Evolutionary conservation across 92 coral and sea anemone genomes (phyloP).

Genomic region (Phenganax stokvisi): DNA sequence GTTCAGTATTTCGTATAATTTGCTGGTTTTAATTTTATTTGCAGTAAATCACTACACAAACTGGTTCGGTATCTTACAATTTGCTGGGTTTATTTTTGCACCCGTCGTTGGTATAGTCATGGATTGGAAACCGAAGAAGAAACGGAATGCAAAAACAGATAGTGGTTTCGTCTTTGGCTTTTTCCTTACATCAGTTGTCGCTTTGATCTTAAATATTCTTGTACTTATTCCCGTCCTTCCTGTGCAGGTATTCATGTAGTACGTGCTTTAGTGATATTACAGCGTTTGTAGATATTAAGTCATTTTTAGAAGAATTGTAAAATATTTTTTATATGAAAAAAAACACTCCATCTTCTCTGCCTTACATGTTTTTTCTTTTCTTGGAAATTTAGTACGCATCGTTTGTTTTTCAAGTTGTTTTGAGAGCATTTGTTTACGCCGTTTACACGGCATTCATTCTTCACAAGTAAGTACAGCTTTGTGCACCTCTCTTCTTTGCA

Average conservation of each 20-base stretch:
- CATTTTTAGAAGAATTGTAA: too few species aligned
- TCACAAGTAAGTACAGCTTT: conserved; percentile 32
- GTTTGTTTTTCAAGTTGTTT: conserved; percentile 32
- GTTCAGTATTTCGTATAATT: too few species aligned
- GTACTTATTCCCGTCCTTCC: conserved; percentile 16
- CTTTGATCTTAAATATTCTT: conserved; percentile 21
- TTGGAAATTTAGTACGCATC: conserved; percentile 13
- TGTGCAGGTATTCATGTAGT: conserved; percentile 13
- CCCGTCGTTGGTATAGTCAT: conserved; percentile 35
- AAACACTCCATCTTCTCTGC: neutral
- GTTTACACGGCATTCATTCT: conserved; percentile 27
- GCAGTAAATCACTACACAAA: conserved; percentile 34
- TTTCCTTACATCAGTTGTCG: conserved; percentile 15
- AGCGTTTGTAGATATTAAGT: too few species aligned
- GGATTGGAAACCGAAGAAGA: conserved; percentile 36
- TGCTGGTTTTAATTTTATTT: neutral
- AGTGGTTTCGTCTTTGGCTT: conserved; percentile 32
- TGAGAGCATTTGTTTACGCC: conserved; percentile 23
- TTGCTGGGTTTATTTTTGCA: conserved; percentile 29
- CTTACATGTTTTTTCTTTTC: neutral
- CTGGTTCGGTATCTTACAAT: conserved; percentile 35
- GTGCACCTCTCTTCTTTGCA: neutral
- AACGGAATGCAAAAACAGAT: conserved; percentile 8
- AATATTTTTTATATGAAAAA: too few species aligned
- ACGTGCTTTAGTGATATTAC: neutral